phyloP scores from a whole-genome alignment of 2,888 invertebrate genomes.

The Zaprionus bogoriensis region DNA sequence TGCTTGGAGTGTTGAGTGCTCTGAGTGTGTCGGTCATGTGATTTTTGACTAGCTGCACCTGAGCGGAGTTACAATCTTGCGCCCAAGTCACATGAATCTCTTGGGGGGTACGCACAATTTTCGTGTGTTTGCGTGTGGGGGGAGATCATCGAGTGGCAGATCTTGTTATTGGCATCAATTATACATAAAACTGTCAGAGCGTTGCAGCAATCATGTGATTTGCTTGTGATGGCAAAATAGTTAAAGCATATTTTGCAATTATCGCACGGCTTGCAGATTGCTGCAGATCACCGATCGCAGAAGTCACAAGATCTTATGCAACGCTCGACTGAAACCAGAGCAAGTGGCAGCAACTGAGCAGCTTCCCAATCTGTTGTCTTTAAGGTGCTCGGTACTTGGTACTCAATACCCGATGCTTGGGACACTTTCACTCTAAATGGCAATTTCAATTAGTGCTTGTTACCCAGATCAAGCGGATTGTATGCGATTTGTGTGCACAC shows the following conservation, averaged over 20 bases:
- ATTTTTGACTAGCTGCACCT: slow-evolving; percentile 33
- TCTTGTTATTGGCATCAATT: slow-evolving; percentile 42
- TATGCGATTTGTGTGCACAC: slow-evolving; percentile 62
- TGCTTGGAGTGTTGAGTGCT: slow-evolving; percentile 5
- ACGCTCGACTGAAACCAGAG: slow-evolving; percentile 48
- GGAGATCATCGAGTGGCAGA: slow-evolving; percentile 7
- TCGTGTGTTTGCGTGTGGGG: neutral
- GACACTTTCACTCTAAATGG: slow-evolving; percentile 74
- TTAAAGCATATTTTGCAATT: slow-evolving; percentile 65
- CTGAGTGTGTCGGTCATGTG: slow-evolving; percentile 34
- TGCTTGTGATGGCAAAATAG: no score
- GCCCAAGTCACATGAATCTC: slow-evolving; percentile 30
- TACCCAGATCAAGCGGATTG: slow-evolving; percentile 53
- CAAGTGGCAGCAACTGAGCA: slow-evolving; percentile 28
- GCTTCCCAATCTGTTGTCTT: slow-evolving; percentile 25
- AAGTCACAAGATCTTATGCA: slow-evolving; percentile 38
- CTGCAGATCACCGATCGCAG: slow-evolving; percentile 29
- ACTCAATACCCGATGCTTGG: slow-evolving; percentile 35
- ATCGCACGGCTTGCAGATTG: no score
- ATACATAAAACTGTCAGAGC: slow-evolving; percentile 43
- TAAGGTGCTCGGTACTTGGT: slow-evolving; percentile 48
- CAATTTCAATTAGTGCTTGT: slow-evolving; percentile 75
- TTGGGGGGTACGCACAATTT: slow-evolving; percentile 12
- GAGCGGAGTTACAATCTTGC: slow-evolving; percentile 4
- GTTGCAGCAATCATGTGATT: slow-evolving; percentile 50